Evolutionary conservation across 2,888 invertebrate genomes (phyloP).

Genomic region (Ectemnius lituratus): DNA sequence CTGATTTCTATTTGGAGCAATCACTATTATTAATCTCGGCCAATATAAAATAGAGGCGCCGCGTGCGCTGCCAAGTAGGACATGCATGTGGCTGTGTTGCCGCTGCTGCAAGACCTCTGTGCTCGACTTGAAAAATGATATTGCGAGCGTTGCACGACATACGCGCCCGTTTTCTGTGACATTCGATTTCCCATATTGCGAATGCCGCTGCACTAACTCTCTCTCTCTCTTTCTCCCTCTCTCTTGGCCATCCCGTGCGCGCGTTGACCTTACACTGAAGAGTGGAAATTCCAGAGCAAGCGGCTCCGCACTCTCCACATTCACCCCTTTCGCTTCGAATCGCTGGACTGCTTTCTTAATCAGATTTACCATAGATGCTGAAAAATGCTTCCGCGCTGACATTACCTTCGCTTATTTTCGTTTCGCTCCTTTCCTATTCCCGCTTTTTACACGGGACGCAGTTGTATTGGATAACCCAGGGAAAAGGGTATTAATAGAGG

Average conservation of each 20-base stretch:
- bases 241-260: too few species aligned
- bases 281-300: conserved; percentile 15
- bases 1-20: conserved; percentile 26
- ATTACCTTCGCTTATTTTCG: neutral
- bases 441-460: neutral
- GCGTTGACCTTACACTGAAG: conserved; percentile 1
- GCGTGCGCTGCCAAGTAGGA: conserved; percentile 14
- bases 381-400: conserved; percentile 1
- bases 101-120: neutral
- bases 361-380: conserved; percentile 12
- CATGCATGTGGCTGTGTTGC: neutral
- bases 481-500: too few species aligned
- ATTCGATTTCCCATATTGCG: conserved; percentile 34
- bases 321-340: neutral
- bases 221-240: too few species aligned
- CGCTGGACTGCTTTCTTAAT: conserved; percentile 9
- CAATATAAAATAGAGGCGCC: conserved; percentile 11
- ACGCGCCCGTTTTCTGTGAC: conserved; percentile 13
- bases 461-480: too few species aligned
- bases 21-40: conserved; percentile 31
- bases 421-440: too few species aligned
- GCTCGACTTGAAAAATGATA: conserved; percentile 35
- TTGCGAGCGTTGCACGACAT: conserved; percentile 11
- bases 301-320: neutral
- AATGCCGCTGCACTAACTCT: neutral